Evolutionary conservation across 1,140 invertebrate species (phyloP).

Genomic region (Parapsyche elsis): DNA sequence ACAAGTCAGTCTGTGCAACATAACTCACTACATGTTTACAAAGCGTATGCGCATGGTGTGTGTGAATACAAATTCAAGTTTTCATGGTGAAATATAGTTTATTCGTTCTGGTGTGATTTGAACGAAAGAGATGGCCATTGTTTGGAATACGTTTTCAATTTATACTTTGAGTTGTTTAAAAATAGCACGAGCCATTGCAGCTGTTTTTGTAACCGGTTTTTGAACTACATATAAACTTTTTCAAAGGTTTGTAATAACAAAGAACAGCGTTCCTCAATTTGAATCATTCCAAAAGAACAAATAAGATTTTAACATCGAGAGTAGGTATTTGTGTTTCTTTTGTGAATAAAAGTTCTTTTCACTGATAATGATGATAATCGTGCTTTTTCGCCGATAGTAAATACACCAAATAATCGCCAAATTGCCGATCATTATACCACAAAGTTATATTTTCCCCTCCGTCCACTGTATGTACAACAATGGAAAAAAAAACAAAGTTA

Average conservation of each 20-base stretch:
- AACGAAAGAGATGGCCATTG: background rate
- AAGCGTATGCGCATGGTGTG: too few relatives aligned
- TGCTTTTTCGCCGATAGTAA: background rate
- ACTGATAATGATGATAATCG: background rate
- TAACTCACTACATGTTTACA: constrained; percentile 24
- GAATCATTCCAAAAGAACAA: too few relatives aligned
- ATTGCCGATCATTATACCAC: constrained; percentile 2
- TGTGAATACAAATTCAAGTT: too few relatives aligned
- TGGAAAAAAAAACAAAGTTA: background rate
- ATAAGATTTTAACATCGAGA: too few relatives aligned
- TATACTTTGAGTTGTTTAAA: too few relatives aligned
- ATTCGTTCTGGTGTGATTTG: background rate
- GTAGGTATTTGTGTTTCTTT: too few relatives aligned
- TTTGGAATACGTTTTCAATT: too few relatives aligned
- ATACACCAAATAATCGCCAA: constrained; percentile 5
- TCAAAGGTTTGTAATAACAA: too few relatives aligned
- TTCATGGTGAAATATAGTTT: too few relatives aligned
- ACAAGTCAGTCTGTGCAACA: constrained; percentile 34
- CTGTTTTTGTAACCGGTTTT: constrained; percentile 55
- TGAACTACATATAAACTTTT: constrained; percentile 44
- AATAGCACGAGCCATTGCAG: background rate
- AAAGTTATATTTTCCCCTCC: background rate
- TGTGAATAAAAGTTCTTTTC: too few relatives aligned
- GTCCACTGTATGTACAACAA: background rate
- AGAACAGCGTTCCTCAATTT: too few relatives aligned